phyloP scores from a whole-genome alignment of 2,888 invertebrate species.

The Caradrina clavipalpis region DNA sequence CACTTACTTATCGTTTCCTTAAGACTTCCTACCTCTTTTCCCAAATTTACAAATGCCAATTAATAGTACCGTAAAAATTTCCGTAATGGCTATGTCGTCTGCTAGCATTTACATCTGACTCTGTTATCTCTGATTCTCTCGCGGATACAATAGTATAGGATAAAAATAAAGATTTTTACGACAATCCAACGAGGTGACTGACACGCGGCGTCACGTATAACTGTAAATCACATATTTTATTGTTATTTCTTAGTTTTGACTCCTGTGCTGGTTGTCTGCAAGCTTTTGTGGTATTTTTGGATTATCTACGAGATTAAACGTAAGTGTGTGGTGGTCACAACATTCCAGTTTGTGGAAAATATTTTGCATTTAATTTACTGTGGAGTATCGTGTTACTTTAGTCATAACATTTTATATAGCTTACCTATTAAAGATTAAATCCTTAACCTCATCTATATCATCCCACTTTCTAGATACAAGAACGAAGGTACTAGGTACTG shows the following conservation, averaged over 20 bases:
- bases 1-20: not conserved
- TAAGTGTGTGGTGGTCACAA: constrained; percentile 42
- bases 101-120: constrained; percentile 15
- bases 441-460: not conserved
- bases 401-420: constrained; percentile 10
- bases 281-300: constrained; percentile 56
- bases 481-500: not conserved
- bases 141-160: constrained; percentile 50
- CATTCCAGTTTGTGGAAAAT: constrained; percentile 24
- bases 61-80: not conserved
- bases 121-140: constrained; percentile 37
- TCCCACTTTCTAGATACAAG: too few species aligned
- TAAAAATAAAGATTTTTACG: constrained; percentile 64
- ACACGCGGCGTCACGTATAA: constrained; percentile 47
- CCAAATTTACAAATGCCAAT: not conserved
- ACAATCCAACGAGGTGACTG: constrained; percentile 59
- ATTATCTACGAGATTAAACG: constrained; percentile 49
- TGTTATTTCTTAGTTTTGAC: constrained; percentile 60
- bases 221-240: constrained; percentile 62
- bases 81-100: not conserved
- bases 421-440: not conserved
- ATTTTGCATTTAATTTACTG: constrained; percentile 39
- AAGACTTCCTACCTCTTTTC: not conserved
- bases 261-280: constrained; percentile 33
- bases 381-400: constrained; percentile 4